Evolutionary conservation across 2,797 vertebrate species (phyloP), one percentile per base, ranked within the genome.

Genomic region (Rhyacichthys aspro): DNA sequence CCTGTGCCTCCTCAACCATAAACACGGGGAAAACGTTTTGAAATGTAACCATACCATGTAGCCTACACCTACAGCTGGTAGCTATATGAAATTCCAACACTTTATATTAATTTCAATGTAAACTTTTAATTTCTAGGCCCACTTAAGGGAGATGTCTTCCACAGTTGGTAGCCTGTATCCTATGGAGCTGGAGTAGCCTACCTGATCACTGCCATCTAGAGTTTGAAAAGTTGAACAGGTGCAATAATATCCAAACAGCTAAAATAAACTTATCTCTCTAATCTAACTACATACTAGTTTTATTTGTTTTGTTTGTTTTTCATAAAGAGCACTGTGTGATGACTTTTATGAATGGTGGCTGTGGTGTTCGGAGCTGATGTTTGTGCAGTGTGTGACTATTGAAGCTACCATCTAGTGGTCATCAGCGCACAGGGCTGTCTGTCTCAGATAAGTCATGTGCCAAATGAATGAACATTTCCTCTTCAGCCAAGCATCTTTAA

Each of bases 341-440:
- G 10, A 9, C 12, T 38, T 14, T 17, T 2, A 28, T n/a, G 15
- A 28, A 12, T 16, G 12, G 16, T 14, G 10, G 55, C 15, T 8
- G 19, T 15, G 7, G 33, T 57, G 7, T n/a, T n/a, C n/a, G n/a
- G n/a, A n/a, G n/a, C n/a, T n/a, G n/a, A n/a, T n/a, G n/a, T n/a
- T n/a, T 48, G 19, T 15, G 7, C 17, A 12, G 6, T 33, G 36
- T 53, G 36, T 8, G 43, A 7, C 9, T 55, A 49, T 45, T 46
- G 37, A 34, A 70, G 52, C 44, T 47, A 53, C 65, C 65, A 69
- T 59, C 72, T 72, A 63, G 72, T 66, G 76, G 69, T 12, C 52
- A 16, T 17, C 11, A 10, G 37, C 19, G 43, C 23, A 28, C 23
- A 28, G 23, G 7, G 23, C 23, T 28, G 23, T 6, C 7, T 28